Evolutionary conservation across 1,140 invertebrate genomes (phyloP).

Genomic region (Lerema accius): DNA sequence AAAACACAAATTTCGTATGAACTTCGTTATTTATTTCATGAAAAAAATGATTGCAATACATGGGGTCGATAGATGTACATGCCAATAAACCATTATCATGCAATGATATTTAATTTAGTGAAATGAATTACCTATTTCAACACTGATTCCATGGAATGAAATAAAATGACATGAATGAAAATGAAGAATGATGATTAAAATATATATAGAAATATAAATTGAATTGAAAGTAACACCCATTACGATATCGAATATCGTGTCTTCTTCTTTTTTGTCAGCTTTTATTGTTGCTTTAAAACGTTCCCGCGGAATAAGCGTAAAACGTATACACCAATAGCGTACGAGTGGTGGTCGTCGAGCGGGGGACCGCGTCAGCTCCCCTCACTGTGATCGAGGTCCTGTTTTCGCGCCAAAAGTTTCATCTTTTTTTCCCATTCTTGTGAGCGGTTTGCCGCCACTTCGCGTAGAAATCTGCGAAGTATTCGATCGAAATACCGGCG

Average conservation of each 20-base stretch:
- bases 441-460: conserved; percentile 73
- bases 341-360: conserved; percentile 21
- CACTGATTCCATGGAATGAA: neutral
- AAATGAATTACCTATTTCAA: conserved; percentile 7
- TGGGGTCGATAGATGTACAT: neutral
- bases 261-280: conserved; percentile 18
- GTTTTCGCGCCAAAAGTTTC: conserved; percentile 45
- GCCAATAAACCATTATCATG: neutral
- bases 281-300: conserved; percentile 11
- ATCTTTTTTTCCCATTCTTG: conserved; percentile 79
- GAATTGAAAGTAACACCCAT: conserved; percentile 30
- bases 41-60: neutral
- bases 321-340: conserved; percentile 22
- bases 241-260: conserved; percentile 24
- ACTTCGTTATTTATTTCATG: neutral
- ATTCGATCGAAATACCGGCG: conserved; percentile 72
- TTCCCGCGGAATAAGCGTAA: conserved; percentile 21
- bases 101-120: neutral
- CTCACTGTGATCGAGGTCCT: conserved; percentile 58
- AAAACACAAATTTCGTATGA: conserved; percentile 5
- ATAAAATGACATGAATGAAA: conserved; percentile 3
- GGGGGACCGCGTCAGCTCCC: conserved; percentile 32
- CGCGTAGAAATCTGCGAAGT: conserved; percentile 74
- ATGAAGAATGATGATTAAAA: conserved; percentile 21
- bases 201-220: conserved; percentile 13